phyloP scores from a whole-genome alignment of 2,888 invertebrate species.

The Axea sp. region DNA sequence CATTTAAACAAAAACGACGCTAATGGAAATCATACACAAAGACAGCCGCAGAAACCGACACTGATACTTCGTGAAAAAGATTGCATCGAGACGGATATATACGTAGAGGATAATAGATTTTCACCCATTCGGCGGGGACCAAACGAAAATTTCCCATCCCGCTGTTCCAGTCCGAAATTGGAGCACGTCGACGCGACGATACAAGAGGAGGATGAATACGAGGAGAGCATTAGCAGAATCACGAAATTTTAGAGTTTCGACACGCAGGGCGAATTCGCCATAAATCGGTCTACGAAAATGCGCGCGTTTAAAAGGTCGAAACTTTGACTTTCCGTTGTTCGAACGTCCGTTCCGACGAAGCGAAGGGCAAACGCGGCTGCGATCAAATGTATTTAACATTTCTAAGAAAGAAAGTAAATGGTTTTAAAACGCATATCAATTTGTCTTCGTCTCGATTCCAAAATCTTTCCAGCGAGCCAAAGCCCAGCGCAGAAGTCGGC shows the following conservation, averaged over 20 bases:
- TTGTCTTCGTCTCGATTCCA: too few relatives aligned
- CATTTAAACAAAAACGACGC: conserved; percentile 56
- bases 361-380: too few relatives aligned
- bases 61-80: conserved; percentile 61
- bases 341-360: too few relatives aligned
- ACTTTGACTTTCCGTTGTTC: too few relatives aligned
- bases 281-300: too few relatives aligned
- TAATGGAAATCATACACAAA: conserved; percentile 28
- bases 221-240: conserved; percentile 35
- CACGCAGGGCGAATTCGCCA: too few relatives aligned
- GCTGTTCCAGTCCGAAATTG: conserved; percentile 70
- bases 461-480: too few relatives aligned
- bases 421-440: too few relatives aligned
- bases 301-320: too few relatives aligned
- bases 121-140: conserved; percentile 66
- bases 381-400: too few relatives aligned
- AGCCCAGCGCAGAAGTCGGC: too few relatives aligned
- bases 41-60: conserved; percentile 46
- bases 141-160: conserved; percentile 72
- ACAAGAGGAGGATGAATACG: conserved; percentile 68
- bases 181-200: conserved; percentile 72
- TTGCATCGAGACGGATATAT: conserved; percentile 72
- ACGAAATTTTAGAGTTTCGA: conserved; percentile 44
- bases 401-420: too few relatives aligned
- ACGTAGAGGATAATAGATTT: conserved; percentile 69